These are phyloP conservation scores for Halcyon chelicuti DNA, from an alignment of 2,797 vertebrate genomes.

Conservation along the genomic window DNA sequence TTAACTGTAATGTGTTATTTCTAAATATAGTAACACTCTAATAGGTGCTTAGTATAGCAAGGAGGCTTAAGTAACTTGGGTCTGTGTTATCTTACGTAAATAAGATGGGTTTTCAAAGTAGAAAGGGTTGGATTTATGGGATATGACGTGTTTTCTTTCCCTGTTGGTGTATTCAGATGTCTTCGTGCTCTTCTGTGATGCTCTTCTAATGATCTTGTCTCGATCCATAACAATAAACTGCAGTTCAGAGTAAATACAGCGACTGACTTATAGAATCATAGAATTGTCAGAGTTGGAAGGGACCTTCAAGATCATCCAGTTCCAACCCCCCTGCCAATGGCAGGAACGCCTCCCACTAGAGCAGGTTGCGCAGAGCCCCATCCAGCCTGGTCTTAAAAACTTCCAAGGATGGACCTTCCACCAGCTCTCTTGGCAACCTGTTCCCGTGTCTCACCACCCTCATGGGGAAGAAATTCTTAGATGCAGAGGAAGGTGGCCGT, in stretches of 20 bases:
- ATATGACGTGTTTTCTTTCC: not conserved
- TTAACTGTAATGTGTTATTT: fast-evolving
- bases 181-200: not conserved
- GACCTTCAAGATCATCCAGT: too few species aligned
- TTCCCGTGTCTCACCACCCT: too few species aligned
- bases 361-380: too few species aligned
- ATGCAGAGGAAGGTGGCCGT: not conserved
- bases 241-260: not conserved
- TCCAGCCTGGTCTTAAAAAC: too few species aligned
- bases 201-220: not conserved
- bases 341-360: too few species aligned
- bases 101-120: not conserved
- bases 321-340: too few species aligned
- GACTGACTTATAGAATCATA: not conserved
- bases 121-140: not conserved
- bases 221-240: not conserved
- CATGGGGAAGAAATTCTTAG: too few species aligned
- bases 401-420: too few species aligned
- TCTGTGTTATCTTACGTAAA: not conserved
- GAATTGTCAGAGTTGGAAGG: too few species aligned
- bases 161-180: not conserved
- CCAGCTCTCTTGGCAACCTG: too few species aligned
- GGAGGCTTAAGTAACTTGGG: not conserved
- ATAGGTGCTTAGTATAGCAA: not conserved
- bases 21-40: not conserved